Evolutionary conservation across 2,113 vertebrate genomes (phyloP).

Genomic region (Cheilinus undulatus): DNA sequence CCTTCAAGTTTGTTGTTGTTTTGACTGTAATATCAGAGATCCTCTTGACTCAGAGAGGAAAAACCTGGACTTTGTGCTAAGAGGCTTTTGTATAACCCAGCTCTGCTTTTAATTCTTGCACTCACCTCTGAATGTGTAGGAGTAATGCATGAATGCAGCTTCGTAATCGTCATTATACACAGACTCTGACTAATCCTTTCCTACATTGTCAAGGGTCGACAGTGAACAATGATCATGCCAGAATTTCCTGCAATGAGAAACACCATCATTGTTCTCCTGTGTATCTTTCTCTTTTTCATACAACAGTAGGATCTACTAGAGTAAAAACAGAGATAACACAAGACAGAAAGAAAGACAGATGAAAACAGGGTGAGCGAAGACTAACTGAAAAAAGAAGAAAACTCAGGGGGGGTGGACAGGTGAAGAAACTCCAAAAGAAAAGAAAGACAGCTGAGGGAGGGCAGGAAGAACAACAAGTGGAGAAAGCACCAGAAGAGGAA

Average conservation of each 20-base stretch:
- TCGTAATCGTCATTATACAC: constrained; percentile 19
- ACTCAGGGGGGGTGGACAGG: constrained; percentile 19
- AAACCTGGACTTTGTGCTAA: not conserved
- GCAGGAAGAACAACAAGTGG: constrained; percentile 20
- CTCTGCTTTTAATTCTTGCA: constrained; percentile 7
- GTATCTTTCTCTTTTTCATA: constrained; percentile 6
- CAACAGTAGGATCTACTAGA: not conserved
- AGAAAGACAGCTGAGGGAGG: not conserved
- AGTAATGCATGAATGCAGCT: not conserved
- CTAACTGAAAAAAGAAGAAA: constrained; percentile 5
- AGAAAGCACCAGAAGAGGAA: constrained; percentile 34
- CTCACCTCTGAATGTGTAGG: constrained; percentile 26
- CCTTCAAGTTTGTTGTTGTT: not conserved
- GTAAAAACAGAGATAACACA: not conserved
- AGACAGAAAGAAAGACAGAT: not conserved
- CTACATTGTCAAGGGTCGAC: not conserved
- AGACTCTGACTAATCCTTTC: not conserved
- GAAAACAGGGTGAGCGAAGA: not conserved
- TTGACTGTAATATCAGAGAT: not conserved
- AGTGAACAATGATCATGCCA: not conserved
- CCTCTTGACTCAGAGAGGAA: not conserved
- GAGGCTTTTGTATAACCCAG: constrained; percentile 9
- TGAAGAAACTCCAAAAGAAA: constrained; percentile 10
- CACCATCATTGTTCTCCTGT: not conserved
- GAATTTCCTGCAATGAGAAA: not conserved